These are phyloP conservation scores for Eupleurogrammus muticus DNA, from an alignment of 2,797 vertebrate species.

Conservation along the genomic window DNA sequence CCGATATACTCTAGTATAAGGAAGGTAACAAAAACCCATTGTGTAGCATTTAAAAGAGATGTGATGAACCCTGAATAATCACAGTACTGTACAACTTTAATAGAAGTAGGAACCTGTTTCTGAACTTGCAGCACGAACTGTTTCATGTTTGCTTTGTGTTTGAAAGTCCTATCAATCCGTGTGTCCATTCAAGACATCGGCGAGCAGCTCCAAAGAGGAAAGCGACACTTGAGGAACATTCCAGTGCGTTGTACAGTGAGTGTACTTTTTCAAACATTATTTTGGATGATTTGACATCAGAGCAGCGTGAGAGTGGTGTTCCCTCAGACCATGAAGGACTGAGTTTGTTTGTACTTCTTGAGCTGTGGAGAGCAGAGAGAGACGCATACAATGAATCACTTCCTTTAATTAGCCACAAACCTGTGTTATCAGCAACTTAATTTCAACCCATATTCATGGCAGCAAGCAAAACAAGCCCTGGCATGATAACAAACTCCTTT, in stretches of 20 bases:
- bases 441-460: slow-evolving; percentile 23
- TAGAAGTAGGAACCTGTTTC: background rate
- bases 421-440: slow-evolving; percentile 42
- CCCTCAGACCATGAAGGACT: slow-evolving; percentile 83
- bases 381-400: slow-evolving; percentile 32
- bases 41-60: slow-evolving; percentile 10
- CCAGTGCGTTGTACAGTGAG: background rate
- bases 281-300: slow-evolving; percentile 6
- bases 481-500: slow-evolving; percentile 39
- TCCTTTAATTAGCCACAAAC: slow-evolving; percentile 43
- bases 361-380: slow-evolving; percentile 70
- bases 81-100: background rate
- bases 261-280: background rate
- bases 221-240: background rate
- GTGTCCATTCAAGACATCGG: slow-evolving; percentile 8
- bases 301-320: background rate
- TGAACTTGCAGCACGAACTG: slow-evolving; percentile 1
- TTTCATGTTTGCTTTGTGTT: slow-evolving; percentile 6
- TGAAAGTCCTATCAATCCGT: background rate
- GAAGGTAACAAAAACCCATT: slow-evolving; percentile 6
- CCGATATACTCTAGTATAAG: slow-evolving; percentile 1
- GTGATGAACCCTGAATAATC: background rate
- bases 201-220: background rate
- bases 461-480: slow-evolving; percentile 35
- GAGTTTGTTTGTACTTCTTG: slow-evolving; percentile 81